Base-by-base conservation (phyloP, 2,113 vertebrate genomes). In the Trematomus loennbergii region DNA sequence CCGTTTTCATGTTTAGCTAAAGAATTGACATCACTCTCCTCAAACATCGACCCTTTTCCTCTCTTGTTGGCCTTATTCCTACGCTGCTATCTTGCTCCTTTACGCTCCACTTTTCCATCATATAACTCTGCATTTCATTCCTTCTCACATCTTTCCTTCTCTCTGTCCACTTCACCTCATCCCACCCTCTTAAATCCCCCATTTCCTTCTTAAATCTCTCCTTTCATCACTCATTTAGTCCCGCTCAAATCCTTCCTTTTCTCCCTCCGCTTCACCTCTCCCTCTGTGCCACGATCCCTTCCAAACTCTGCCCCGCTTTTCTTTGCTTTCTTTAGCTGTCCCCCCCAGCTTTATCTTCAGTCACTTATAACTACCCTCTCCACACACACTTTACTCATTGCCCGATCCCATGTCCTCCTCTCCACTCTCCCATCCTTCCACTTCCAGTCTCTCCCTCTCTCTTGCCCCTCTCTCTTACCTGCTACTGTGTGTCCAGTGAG, bases 181-280 rank as follows among this genome's bases (percentile, higher is more conserved):
- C 72, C 70, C 52, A 48, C 79, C 48, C 55, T 61, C 66, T 67
- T 80, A 81, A 75, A 76, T 50, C 45, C 69, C 49, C 65, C 40
- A 78, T 85, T 78, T 83, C 73, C 29, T 67, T 80, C 53, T 59
- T 82, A 73, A 79, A 85, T 88, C 62, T 83, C 57, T 20, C 33
- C 61, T 78, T 82, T 81, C 81, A 71, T 76, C 77, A 63, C 60
- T 67, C 78, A 78, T 85, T 86, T 63, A 79, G 63, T 50, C 61
- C 52, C 33, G 13, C 69, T 77, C 36, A 70, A 66, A 72, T 75
- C 73, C 60, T 22, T 17, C 10, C 54, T 68, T 75, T 64, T 71
- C 53, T 40, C 20, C 75, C 15, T 20, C 54, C 40, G 25, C 78
- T 71, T 70, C 75, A 49, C 79, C 57, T 64, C 36, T 65, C 58